Base-by-base conservation (phyloP, 2,888 invertebrate genomes). In the Spilarctia lutea region DNA sequence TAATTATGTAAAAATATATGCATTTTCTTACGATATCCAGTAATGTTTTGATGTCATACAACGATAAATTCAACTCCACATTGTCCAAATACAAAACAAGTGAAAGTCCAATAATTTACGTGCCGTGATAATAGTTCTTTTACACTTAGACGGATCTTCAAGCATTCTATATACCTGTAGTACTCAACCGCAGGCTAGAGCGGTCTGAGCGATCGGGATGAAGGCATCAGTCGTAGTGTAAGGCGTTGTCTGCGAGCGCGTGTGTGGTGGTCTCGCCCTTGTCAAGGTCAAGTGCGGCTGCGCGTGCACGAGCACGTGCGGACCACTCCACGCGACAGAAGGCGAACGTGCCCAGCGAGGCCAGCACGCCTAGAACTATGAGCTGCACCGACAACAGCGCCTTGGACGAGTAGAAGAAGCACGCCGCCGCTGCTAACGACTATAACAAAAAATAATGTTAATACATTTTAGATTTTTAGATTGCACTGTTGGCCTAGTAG, bases 371-470 rank as follows among this genome's bases (percentile, higher is more conserved):
- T 20, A 99, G 94, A 65, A 98, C 97, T 0, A 95, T 96, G 74
- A 99, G 92, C 88, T 99, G 98, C 20, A 97, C 96, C 60, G 98
- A 96, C 0, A 99, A 96, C 0, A 97, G 96, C 3, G 98, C 92
- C 73, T 96, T 95, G 16, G 97, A 97, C 33, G 98, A 98, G 93
- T 98, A 99, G 92, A 97, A 97, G 96, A 99, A 99, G 80, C 98
- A 97, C 3, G 97, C 94, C 0, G 99, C 98, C 11, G 98, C 98
- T 1, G 98, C 98, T 68, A 98, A 96, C 0, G 98, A 98, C 97
- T 99, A 96, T 1, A 48, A 48, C 20, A 48, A 18, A 48, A 48
- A 20, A 45, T 0, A 18, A 42, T 11, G 16, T 42, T 42, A 42
- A 2, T 42, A 42, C 16, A 2, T 11, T 13, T 16, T 13, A 13